Evolutionary conservation across 2,113 vertebrate species (phyloP).

Genomic region (Gobius niger): DNA sequence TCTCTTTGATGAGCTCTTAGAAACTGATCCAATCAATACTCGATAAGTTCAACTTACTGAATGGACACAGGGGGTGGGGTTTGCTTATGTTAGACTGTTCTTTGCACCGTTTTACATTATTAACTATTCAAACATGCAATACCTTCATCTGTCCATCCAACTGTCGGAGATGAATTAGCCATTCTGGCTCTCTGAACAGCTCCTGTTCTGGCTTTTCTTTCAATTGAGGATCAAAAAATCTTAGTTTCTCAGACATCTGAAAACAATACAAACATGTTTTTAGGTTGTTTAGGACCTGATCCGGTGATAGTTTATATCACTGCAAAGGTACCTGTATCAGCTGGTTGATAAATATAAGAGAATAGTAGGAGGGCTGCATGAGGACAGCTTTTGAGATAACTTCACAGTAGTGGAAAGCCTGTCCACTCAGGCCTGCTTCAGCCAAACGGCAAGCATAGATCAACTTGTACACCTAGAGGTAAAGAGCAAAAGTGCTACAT

Average conservation of each 20-base stretch:
- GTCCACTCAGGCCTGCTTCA: slow-evolving; percentile 88
- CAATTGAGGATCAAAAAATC: slow-evolving; percentile 94
- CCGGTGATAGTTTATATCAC: not conserved
- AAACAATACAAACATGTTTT: not conserved
- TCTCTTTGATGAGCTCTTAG: too few relatives aligned
- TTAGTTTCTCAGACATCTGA: slow-evolving; percentile 88
- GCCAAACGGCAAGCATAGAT: slow-evolving; percentile 94
- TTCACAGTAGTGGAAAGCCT: slow-evolving; percentile 97
- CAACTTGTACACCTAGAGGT: slow-evolving; percentile 90
- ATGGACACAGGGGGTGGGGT: too few relatives aligned
- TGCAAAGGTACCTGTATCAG: slow-evolving; percentile 82
- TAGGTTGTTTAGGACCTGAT: not conserved
- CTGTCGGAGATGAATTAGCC: slow-evolving; percentile 82
- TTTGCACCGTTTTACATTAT: too few relatives aligned
- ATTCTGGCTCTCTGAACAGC: slow-evolving; percentile 83
- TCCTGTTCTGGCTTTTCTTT: slow-evolving; percentile 96
- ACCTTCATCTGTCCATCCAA: slow-evolving; percentile 89
- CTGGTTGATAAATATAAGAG: slow-evolving; percentile 86
- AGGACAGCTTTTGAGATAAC: slow-evolving; percentile 88
- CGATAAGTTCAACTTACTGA: too few relatives aligned
- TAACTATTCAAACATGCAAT: not conserved
- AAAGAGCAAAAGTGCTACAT: not conserved
- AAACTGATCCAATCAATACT: too few relatives aligned
- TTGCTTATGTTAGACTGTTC: too few relatives aligned
- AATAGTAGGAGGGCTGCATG: slow-evolving; percentile 78